phyloP scores from a whole-genome alignment of 2,113 vertebrate genomes.

The Tachuris rubrigastra region DNA sequence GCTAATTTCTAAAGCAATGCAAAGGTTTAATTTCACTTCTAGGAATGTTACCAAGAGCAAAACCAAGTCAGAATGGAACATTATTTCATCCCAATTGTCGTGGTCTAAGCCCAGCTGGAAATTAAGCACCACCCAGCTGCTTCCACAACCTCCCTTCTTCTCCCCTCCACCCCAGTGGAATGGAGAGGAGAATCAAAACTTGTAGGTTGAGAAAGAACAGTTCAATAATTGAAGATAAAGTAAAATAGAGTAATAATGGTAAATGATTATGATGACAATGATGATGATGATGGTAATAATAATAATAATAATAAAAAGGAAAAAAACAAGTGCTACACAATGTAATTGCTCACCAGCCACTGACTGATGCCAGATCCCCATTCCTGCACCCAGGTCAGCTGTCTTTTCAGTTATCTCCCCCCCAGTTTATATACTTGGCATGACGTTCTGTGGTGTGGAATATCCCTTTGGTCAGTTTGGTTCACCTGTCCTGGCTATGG shows the following conservation, averaged over 20 bases:
- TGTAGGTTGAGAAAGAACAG: not conserved
- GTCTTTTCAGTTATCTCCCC: rapidly evolving
- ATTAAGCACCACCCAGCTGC: not conserved
- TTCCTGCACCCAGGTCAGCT: rapidly evolving
- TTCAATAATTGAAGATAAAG: not conserved
- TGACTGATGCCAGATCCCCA: not conserved
- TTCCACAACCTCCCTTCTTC: not conserved
- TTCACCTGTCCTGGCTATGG: not conserved
- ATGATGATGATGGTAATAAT: no score
- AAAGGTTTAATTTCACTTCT: not conserved
- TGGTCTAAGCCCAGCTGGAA: not conserved
- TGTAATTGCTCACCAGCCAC: not conserved
- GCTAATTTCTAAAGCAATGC: not conserved
- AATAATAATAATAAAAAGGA: not conserved
- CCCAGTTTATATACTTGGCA: not conserved
- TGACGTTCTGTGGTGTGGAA: not conserved
- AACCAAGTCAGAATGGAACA: not conserved
- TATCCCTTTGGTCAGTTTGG: not conserved
- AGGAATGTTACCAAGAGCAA: not conserved
- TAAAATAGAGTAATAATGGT: not conserved
- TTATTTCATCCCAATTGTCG: not conserved
- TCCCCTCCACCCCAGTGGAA: not conserved
- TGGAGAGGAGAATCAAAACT: not conserved
- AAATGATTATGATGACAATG: no score
- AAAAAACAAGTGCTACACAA: not conserved